phyloP scores from a whole-genome alignment of 2,113 vertebrate species.

The Ciconia boyciana region DNA sequence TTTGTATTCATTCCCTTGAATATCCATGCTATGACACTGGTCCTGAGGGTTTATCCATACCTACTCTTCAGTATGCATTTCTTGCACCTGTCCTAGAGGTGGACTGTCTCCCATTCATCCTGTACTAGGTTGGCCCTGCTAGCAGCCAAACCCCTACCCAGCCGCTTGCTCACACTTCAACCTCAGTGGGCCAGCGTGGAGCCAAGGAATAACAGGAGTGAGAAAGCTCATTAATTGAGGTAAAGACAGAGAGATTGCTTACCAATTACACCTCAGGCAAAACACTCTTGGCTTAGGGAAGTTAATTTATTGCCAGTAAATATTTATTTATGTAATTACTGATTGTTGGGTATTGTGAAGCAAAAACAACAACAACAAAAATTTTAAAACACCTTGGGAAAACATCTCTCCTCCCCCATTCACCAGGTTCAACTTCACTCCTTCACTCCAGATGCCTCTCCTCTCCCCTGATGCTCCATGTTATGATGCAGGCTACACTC shows the following conservation, averaged over 20 bases:
- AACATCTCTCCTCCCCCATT: not conserved
- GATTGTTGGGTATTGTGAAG: not conserved
- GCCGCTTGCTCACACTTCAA: rapidly evolving
- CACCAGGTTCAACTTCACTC: not conserved
- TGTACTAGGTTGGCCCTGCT: not conserved
- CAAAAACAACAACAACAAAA: not conserved
- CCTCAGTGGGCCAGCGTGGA: rapidly evolving
- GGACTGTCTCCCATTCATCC: not conserved
- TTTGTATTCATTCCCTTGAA: not conserved
- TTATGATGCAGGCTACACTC: not conserved
- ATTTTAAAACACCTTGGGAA: not conserved
- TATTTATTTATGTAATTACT: not conserved
- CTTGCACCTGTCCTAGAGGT: not conserved
- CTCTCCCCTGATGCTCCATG: rapidly evolving
- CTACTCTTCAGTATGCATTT: not conserved
- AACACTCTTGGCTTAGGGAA: not conserved
- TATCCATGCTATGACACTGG: not conserved
- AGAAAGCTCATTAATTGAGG: rapidly evolving
- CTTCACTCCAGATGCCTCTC: not conserved
- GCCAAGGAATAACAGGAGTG: not conserved
- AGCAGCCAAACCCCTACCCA: not conserved
- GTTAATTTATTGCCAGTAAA: not conserved
- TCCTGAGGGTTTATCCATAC: not conserved
- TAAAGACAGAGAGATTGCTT: not conserved
- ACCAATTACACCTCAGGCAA: not conserved